Evolutionary conservation across 2,888 invertebrate genomes (phyloP).

Genomic region (Crematogaster levior): DNA sequence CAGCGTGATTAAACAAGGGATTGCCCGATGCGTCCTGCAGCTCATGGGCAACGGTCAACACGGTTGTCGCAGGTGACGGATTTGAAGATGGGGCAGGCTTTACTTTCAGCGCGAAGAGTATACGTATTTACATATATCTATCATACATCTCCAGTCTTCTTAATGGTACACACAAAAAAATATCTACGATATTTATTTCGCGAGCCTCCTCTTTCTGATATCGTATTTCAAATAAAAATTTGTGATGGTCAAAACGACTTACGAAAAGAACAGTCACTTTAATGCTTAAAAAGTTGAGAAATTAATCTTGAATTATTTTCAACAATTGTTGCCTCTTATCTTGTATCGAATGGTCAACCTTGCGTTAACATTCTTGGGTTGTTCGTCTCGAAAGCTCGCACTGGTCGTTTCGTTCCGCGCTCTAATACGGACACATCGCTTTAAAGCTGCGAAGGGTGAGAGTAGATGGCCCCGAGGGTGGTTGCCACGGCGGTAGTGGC

Average conservation of each 20-base stretch:
- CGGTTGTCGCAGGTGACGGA: conserved; percentile 22
- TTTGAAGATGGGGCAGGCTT: conserved; percentile 2
- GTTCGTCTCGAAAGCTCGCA: conserved; percentile 16
- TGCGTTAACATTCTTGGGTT: conserved; percentile 36
- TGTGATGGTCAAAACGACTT: not conserved
- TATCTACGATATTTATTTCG: not conserved
- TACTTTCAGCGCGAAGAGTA: not conserved
- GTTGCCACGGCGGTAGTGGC: conserved; percentile 75
- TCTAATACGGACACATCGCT: conserved; percentile 82
- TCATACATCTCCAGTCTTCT: not conserved
- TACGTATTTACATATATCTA: not conserved
- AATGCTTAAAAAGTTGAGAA: not conserved
- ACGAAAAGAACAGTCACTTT: not conserved
- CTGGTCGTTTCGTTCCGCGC: conserved; percentile 20
- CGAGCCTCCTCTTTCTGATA: not conserved
- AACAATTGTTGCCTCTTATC: not conserved
- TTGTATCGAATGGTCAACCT: not conserved
- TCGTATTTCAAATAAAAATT: not conserved
- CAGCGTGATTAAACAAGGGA: conserved; percentile 74
- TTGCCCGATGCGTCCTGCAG: conserved; percentile 64
- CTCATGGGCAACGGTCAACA: conserved; percentile 53
- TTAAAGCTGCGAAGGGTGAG: conserved; percentile 81
- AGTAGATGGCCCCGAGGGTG: conserved; percentile 78
- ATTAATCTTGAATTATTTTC: conserved; percentile 10
- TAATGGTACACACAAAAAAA: not conserved